Conservation (phyloP, 92 coral and sea anemone species). For the Heliopora coerulea region DNA sequence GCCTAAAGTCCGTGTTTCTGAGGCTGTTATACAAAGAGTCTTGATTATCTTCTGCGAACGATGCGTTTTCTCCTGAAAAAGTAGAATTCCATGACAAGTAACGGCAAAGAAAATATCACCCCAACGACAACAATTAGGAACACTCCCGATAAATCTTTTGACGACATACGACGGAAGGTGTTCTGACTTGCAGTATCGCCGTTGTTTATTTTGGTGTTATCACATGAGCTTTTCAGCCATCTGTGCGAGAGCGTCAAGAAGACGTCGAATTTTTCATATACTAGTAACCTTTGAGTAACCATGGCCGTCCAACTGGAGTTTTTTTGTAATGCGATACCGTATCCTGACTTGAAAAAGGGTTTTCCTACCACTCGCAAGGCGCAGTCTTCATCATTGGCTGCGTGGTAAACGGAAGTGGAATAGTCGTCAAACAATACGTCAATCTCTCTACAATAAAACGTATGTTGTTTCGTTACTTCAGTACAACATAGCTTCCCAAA, state of each 20-base stretch:
- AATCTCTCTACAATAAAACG: slow-evolving; percentile 10
- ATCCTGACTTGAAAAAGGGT: slow-evolving; percentile 33
- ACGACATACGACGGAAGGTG: slow-evolving; percentile 25
- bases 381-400: slow-evolving; percentile 28
- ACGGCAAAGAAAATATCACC: not conserved
- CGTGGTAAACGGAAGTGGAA: slow-evolving; percentile 26
- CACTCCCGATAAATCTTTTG: slow-evolving; percentile 29
- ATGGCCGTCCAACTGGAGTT: slow-evolving; percentile 29
- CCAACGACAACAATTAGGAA: slow-evolving; percentile 18
- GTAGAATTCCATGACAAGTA: not conserved
- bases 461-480: too few species aligned
- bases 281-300: slow-evolving; percentile 17
- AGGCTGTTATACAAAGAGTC: too few species aligned
- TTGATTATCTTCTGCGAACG: too few species aligned
- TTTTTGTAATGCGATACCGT: slow-evolving; percentile 33
- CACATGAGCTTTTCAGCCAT: slow-evolving; percentile 38
- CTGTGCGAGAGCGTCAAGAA: slow-evolving; percentile 26
- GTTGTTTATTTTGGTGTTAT: not conserved
- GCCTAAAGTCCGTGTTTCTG: too few species aligned
- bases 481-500: not conserved
- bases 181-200: not conserved
- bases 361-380: slow-evolving; percentile 25
- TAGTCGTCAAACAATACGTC: slow-evolving; percentile 37
- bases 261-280: slow-evolving; percentile 24
- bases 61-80: not conserved